A percentile compares a stretch with the other conserved stretches of the same genome.
Conservation (phyloP, 2,888 invertebrate species). For the Scaptomyza parva region DNA sequence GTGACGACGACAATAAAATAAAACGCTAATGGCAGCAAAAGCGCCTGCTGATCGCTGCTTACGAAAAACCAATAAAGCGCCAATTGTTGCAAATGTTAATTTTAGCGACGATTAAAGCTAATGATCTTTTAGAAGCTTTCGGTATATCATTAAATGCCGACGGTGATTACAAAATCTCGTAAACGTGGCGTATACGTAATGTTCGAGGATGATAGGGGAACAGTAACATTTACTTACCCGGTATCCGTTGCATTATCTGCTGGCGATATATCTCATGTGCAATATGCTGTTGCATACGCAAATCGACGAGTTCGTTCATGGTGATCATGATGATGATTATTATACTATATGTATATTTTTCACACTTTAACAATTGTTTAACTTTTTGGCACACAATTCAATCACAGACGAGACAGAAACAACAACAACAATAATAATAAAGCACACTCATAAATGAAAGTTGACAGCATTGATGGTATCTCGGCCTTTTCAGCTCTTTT, state of each 20-base stretch:
- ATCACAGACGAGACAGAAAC: slow-evolving; percentile 42
- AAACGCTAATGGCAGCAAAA: slow-evolving; percentile 35
- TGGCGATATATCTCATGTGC: slow-evolving; percentile 84
- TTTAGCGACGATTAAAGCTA: slow-evolving; percentile 53
- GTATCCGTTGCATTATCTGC: slow-evolving; percentile 84
- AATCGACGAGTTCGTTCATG: slow-evolving; percentile 84
- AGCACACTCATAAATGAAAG: slow-evolving; percentile 26
- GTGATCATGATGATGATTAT: slow-evolving; percentile 73
- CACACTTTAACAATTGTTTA: slow-evolving; percentile 54
- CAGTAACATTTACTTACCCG: slow-evolving; percentile 70
- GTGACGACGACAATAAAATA: slow-evolving; percentile 42
- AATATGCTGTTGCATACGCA: slow-evolving; percentile 83
- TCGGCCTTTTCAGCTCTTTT: slow-evolving; percentile 35
- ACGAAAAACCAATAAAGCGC: slow-evolving; percentile 10
- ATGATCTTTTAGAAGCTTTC: slow-evolving; percentile 60
- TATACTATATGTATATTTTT: slow-evolving; percentile 31
- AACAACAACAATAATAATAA: slow-evolving; percentile 8
- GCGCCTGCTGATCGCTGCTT: slow-evolving; percentile 37
- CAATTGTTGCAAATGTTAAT: slow-evolving; percentile 42
- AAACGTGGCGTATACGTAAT: slow-evolving; percentile 49
- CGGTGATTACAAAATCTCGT: slow-evolving; percentile 32
- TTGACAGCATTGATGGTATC: slow-evolving; percentile 44
- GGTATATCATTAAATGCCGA: slow-evolving; percentile 5
- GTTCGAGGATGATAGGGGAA: neutral
- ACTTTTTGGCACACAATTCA: slow-evolving; percentile 62